Evolutionary conservation across 2,797 vertebrate species (phyloP), one percentile per base, ranked within the genome.

Genomic region (Gobio occitaniae): DNA sequence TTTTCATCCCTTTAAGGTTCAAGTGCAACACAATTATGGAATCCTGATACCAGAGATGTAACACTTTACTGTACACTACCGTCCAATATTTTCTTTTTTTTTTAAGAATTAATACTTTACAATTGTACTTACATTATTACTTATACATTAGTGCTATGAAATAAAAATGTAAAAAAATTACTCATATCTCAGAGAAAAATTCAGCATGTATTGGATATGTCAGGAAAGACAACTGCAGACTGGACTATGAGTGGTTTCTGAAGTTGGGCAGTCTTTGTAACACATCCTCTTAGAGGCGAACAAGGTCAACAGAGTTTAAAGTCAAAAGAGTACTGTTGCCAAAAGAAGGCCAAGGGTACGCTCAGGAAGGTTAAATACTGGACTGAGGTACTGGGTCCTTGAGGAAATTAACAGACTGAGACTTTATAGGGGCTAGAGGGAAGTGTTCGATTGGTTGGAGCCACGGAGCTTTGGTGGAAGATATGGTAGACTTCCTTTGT

Each of bases 391-490:
- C 54, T 75, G 44, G 72, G 82, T 86, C 47, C 54, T 79, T 86
- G 74, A 84, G 82, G 70, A 83, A 87, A 87, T 66, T 36, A 61
- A 77, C 32, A 87, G 54, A 47, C 72, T 68, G 84, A 83, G 86
- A 85, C 50, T 72, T 63, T 52, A 82, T 17, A 25, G 50, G 16
- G 16, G 76, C 16, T 83, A 66, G 54, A 15, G 17, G 66, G 72
- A 65, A 47, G 36, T 15, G 66, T 72, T 82, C 15, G 25, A 50
- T 38, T 48, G 78, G 16, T 36, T n/a, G 65, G 65, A 71, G 72
- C 41, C 17, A 84, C 29, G 6, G 72, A 68, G 56, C 59, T 75
- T 80, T 71, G 21, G 68, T 69, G 48, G 8, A 80, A 65, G 80
- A 71, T 77, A 86, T 48, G 66, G 63, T 76, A 78, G 52, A 83